phyloP scores from a whole-genome alignment of 2,113 vertebrate species.

The Ochotona princeps region DNA sequence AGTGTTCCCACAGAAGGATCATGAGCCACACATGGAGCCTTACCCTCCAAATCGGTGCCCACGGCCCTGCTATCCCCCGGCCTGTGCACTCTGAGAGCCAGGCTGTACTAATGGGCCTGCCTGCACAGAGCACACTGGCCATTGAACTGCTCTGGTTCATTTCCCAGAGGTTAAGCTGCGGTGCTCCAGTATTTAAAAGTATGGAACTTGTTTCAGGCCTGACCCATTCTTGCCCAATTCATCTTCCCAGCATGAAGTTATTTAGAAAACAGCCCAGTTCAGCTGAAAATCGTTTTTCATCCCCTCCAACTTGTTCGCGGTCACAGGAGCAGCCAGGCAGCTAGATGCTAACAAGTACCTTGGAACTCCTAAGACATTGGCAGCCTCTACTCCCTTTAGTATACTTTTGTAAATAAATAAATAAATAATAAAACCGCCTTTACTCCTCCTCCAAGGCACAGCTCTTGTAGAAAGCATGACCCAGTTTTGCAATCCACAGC shows the following conservation, averaged over 20 bases:
- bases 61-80: constrained; percentile 49
- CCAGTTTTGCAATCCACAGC: constrained; percentile 79
- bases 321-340: constrained; percentile 54
- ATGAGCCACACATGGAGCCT: constrained; percentile 56
- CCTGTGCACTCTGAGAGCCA: constrained; percentile 41
- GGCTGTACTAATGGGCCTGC: constrained; percentile 70
- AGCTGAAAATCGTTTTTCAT: constrained; percentile 81
- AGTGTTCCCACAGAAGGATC: constrained; percentile 79
- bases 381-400: constrained; percentile 59
- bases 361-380: constrained; percentile 62
- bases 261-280: constrained; percentile 79
- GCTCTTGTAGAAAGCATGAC: constrained; percentile 73
- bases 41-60: constrained; percentile 72
- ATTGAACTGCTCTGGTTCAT: constrained; percentile 62
- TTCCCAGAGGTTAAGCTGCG: constrained; percentile 77
- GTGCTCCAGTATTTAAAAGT: constrained; percentile 75
- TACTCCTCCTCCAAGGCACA: constrained; percentile 67
- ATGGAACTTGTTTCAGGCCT: constrained; percentile 76
- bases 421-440: constrained; percentile 68
- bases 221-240: constrained; percentile 78
- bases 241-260: constrained; percentile 78
- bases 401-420: constrained; percentile 70
- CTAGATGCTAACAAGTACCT: constrained; percentile 64
- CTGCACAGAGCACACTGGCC: constrained; percentile 43
- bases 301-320: constrained; percentile 66